Base-by-base conservation (phyloP, 1,140 invertebrate species). In the Yoshiicerus persimilis region DNA sequence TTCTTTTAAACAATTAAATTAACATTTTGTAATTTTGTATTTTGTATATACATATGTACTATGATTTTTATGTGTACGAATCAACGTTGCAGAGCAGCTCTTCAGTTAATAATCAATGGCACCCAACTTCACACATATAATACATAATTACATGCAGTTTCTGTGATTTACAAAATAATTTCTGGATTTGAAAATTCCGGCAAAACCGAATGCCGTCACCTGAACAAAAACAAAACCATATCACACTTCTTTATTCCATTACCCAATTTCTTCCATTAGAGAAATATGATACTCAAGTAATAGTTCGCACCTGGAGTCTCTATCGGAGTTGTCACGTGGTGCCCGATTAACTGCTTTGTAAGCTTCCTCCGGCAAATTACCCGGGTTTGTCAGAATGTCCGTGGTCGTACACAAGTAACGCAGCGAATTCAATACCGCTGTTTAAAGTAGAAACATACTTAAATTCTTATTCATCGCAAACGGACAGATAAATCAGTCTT, bases 401-500 rank as follows among this genome's bases (percentile, higher is more conserved):
- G 98, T 99, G 47, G 96, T 95, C 90, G 97, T 98, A 92, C 97
- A 97, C 87, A 99, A 94, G 92, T 96, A 95, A 89, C 96, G 95
- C 91, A 99, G 93, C 32, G 98, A 97, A 93, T 98, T 98, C 86
- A 98, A 94, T 90, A 98, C 97, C 92, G 96, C 97, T 98, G 47
- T 6, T 1, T 41, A 93, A 94, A 91, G 90, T 88, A 91, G 47
- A 3, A 91, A 90, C 91, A 41, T n/a, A n/a, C n/a, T n/a, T n/a
- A n/a, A n/a, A n/a, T n/a, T n/a, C 20, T 8, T 62, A 62, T 6
- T 38, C 6, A 39, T 16, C 4, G 11, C 5, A 85, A 30, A 30
- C 20, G 70, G 32, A 77, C 13, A 9, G 27, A 30, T 77, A 38
- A 8, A 6, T 84, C 6, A 34, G 27, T 86, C 10, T 23, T 25